Evolutionary conservation across 2,797 vertebrate genomes (phyloP).

Genomic region (Chanos chanos): DNA sequence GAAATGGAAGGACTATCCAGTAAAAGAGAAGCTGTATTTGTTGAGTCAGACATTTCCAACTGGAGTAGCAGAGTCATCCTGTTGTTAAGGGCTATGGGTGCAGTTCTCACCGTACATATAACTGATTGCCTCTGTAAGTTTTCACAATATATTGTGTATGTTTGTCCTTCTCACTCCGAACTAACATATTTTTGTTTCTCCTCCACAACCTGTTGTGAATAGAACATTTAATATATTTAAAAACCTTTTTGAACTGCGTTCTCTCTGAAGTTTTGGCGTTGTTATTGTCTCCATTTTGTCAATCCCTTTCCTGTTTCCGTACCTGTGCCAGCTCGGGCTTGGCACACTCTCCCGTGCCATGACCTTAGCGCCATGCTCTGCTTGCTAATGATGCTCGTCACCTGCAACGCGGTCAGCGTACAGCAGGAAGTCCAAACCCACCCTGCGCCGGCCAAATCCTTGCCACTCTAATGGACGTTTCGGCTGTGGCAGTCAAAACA

Average conservation of each 20-base stretch:
- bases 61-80: no score
- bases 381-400: conserved; percentile 28
- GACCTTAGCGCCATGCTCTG: conserved; percentile 33
- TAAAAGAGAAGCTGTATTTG: no score
- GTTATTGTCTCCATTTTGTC: conserved; percentile 54
- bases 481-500: conserved; percentile 24
- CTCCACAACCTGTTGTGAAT: conserved; percentile 59
- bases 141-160: conserved; percentile 29
- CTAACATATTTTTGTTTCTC: conserved; percentile 67
- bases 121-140: conserved; percentile 11
- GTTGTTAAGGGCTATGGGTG: no score
- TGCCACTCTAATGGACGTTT: conserved; percentile 29
- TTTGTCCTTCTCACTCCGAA: conserved; percentile 53
- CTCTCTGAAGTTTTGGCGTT: conserved; percentile 51
- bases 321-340: conserved; percentile 41
- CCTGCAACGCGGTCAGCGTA: conserved; percentile 16
- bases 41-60: no score
- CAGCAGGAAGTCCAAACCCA: conserved; percentile 41
- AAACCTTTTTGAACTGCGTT: conserved; percentile 62
- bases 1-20: no score
- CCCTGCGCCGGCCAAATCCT: conserved; percentile 29
- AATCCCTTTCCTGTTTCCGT: conserved; percentile 12
- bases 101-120: no score
- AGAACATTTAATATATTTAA: conserved; percentile 77
- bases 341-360: conserved; percentile 35